Conservation (phyloP, 2,888 invertebrate genomes). For the Suillia variegata region DNA sequence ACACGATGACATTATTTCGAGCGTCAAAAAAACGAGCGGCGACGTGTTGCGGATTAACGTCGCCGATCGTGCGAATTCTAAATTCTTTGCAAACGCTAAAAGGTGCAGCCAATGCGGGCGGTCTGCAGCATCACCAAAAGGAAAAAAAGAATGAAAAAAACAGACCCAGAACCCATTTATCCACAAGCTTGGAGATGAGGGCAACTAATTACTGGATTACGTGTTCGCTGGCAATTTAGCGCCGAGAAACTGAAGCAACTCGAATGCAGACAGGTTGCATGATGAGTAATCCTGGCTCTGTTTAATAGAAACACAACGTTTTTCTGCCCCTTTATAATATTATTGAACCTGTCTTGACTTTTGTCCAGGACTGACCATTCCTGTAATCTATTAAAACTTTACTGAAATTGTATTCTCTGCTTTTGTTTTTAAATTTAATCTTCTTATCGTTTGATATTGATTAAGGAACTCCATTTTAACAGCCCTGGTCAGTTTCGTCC, state of each 20-base stretch:
- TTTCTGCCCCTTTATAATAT: too few relatives aligned
- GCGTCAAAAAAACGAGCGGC: constrained; percentile 13
- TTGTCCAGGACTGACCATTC: too few relatives aligned
- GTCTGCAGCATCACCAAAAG: constrained; percentile 11
- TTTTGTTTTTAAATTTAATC: too few relatives aligned
- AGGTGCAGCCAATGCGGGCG: constrained; percentile 23
- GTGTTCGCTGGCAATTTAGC: constrained; percentile 29
- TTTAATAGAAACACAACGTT: too few relatives aligned
- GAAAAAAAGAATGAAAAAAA: not conserved
- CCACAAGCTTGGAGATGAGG: too few relatives aligned
- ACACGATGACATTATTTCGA: constrained; percentile 29
- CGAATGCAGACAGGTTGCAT: constrained; percentile 23
- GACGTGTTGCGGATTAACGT: constrained; percentile 15
- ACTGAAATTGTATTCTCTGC: too few relatives aligned
- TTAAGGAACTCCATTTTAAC: too few relatives aligned
- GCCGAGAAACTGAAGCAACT: not conserved
- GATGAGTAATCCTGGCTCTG: constrained; percentile 26
- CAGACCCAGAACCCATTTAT: too few relatives aligned
- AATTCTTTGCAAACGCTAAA: constrained; percentile 2
- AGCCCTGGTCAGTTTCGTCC: too few relatives aligned
- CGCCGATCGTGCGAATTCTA: constrained; percentile 28
- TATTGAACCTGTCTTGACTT: too few relatives aligned
- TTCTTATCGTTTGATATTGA: too few relatives aligned
- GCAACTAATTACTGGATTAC: constrained; percentile 35
- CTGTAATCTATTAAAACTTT: too few relatives aligned